Evolutionary conservation across 2,797 vertebrate species (phyloP), one percentile per base, ranked within the genome.

Genomic region (Danio jaintianensis): DNA sequence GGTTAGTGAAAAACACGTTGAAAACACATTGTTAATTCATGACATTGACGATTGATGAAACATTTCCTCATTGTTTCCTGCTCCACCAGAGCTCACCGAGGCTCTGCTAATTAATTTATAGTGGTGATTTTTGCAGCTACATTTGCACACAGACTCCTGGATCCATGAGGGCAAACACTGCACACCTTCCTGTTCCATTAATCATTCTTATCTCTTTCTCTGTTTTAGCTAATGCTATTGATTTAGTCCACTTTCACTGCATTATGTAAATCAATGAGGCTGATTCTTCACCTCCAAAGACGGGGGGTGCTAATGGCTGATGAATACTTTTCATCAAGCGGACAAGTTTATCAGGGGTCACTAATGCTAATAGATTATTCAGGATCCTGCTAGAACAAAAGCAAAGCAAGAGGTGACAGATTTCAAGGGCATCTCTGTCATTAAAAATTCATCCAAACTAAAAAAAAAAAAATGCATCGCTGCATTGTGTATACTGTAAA

Each of bases 191-290:
- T 29, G 74, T 74, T 71, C 72, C 79, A 88, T 87, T 84, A 82
- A 86, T 85, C 86, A 81, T 82, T 75, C 84, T 88, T 89, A 88
- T 88, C 85, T 66, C 69, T 61, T 69, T 63, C 76, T 62, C 56
- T 59, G 66, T 83, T 88, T 87, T 82, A 80, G 90, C 92, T 90
- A 84, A 84, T 68, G 59, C 73, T 76, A 81, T 89, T 87, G 82
- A 86, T 89, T 85, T 89, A 82, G 89, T 90, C 85, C 78, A 1
- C 84, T 91, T 89, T 91, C 90, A 88, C 90, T 88, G 89, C 88
- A 83, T 88, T 90, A 82, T 4, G 55, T 43, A 81, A 83, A 89
- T 88, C 82, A 89, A 86, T 86, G 88, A 83, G 84, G 67, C 82
- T 82, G 85, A 88, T 86, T 87, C 70, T 48, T 86, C 82, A 78